Percentiles rank a stretch among this genome's conserved stretches.
These are phyloP conservation scores for Philereme vetulata DNA, from an alignment of 2,888 invertebrate species.

Conservation along the genomic window DNA sequence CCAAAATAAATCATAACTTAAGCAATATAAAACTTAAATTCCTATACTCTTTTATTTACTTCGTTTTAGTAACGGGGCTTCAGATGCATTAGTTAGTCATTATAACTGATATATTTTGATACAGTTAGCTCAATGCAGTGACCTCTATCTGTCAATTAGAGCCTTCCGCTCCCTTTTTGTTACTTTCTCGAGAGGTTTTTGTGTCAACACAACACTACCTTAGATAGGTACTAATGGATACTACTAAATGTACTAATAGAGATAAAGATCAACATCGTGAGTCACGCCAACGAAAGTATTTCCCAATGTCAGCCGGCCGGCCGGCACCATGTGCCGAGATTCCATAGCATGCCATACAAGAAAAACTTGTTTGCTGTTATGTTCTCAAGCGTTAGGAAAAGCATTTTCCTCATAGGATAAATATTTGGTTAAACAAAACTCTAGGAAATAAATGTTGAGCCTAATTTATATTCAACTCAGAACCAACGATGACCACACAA, in stretches of 20 bases:
- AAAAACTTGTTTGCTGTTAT: no score
- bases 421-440: no score
- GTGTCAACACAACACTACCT: conserved; percentile 11
- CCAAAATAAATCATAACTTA: conserved; percentile 23
- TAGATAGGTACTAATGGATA: no score
- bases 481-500: no score
- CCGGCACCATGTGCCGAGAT: conserved; percentile 1
- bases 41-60: conserved; percentile 6
- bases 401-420: not conserved
- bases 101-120: conserved; percentile 33
- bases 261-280: conserved; percentile 1
- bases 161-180: conserved; percentile 24
- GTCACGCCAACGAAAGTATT: conserved; percentile 21
- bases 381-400: not conserved
- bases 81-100: conserved; percentile 38
- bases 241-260: not conserved
- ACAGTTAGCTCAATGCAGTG: conserved; percentile 38
- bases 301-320: conserved; percentile 15
- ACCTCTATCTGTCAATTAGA: conserved; percentile 32
- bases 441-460: not conserved
- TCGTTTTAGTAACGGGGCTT: conserved; percentile 28
- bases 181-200: conserved; percentile 24
- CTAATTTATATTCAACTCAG: no score
- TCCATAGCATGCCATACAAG: not conserved
- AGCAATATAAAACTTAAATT: conserved; percentile 24